phyloP scores from a whole-genome alignment of 30 jellyfish, hydroid and myxozoan species.

The Catostylus mosaicus region DNA sequence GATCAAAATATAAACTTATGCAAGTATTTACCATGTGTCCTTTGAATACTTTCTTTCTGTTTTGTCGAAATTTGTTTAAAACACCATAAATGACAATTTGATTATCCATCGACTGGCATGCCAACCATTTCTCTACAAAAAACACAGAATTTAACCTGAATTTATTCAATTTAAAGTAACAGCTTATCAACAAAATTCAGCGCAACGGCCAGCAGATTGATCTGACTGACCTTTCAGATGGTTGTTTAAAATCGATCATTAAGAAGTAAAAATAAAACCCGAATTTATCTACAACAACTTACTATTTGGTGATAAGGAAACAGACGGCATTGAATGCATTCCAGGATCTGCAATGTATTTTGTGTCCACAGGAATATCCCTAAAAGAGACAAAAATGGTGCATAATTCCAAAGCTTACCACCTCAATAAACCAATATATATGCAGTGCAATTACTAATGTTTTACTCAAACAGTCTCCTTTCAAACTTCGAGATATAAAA shows the following conservation, averaged over 20 bases:
- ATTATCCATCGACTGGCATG: conserved; percentile 99
- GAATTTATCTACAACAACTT: neutral
- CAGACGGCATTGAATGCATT: conserved; percentile 99
- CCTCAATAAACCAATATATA: too few relatives aligned
- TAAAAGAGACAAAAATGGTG: conserved; percentile 23
- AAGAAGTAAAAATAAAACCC: neutral
- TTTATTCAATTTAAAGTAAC: neutral
- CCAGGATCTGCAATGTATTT: conserved; percentile 96
- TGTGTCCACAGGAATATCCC: conserved; percentile 99
- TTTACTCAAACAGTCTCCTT: too few relatives aligned
- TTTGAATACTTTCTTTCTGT: conserved; percentile 80
- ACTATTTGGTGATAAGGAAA: conserved; percentile 94
- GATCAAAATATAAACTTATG: neutral
- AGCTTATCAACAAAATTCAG: neutral
- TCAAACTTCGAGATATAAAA: too few relatives aligned
- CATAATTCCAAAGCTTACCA: too few relatives aligned
- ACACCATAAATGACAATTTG: conserved; percentile 88
- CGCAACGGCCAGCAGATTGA: too few relatives aligned
- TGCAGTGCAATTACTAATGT: too few relatives aligned
- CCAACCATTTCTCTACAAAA: conserved; percentile 94
- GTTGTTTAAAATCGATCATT: too few relatives aligned
- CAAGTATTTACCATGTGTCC: conserved; percentile 89
- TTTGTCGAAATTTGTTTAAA: conserved; percentile 87
- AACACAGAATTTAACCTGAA: too few relatives aligned
- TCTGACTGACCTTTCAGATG: too few relatives aligned